Base-by-base conservation (phyloP, 2,888 invertebrate genomes). In the Kuschelorhynchus macadamiae region DNA sequence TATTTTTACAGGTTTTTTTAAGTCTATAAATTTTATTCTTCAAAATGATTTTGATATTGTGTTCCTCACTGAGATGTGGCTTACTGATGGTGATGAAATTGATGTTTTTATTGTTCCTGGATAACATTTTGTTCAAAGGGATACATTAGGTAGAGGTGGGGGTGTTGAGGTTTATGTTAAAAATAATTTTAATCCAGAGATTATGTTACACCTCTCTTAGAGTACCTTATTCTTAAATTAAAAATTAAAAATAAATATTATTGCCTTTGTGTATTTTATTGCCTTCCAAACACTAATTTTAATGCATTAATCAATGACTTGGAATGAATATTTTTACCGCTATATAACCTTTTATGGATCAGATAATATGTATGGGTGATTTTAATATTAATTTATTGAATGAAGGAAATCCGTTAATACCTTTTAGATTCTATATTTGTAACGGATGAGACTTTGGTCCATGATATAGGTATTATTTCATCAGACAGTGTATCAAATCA, bases 81-180 rank as follows among this genome's bases (percentile, higher is more conserved):
- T 46, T 46, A 9, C 46, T 46, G 46, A 11, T 46, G 46, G 46
- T 3, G 46, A 46, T 14, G 46, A 46, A 4, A 16, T 46, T 46
- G 12, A n/a, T 46, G 46, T 46, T 46, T 46, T 46, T 46, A 14
- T 9, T 14, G 11, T 46, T 46, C 46, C 46, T 46, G 46, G 46
- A 7, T 46, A 46, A 9, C 17, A 20, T 4, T 46, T 46, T 46
- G n/a, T 46, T 46, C 46, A 46, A 7, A 46, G 11, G 36, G 46
- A 46, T 46, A 46, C 2, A 12, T 5, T 20, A 46, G 20, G 46
- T 12, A 46, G 46, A 20, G 46, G 46, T 11, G 46, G 46, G 46
- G 5, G 46, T 36, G 36, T 36, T 36, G 36, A 4, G 25, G 25
- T 25, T 25, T 25, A 25, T 25, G 3, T 25, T 25, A 25, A 25